Evolutionary conservation across 2,888 invertebrate species (phyloP), one percentile per base, ranked within the genome.

Genomic region (Cotesia congregata): DNA sequence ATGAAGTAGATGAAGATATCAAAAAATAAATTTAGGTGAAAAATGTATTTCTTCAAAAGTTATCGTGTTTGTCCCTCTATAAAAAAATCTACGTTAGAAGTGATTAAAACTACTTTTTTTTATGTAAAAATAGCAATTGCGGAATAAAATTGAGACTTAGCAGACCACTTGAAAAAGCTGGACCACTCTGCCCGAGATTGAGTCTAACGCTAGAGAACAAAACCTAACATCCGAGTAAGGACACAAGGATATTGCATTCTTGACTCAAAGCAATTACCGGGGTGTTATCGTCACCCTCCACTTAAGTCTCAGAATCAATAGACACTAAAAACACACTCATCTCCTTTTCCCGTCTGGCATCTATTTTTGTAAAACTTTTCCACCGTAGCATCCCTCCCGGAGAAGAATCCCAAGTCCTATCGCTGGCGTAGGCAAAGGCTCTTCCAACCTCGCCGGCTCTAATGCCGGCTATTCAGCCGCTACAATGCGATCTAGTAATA

Each of bases 401-500:
- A 30, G 30, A 30, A 30, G 30, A 30, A 30, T 30, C 3, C 3
- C 30, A 30, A 30, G 30, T 30, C 30, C 30, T 30, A 30, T 30
- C 30, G 30, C 30, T 30, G 30, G 30, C 30, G 30, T 30, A 30
- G 30, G 30, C 30, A 30, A 30, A 30, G 30, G 30, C 30, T 30
- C 30, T 3, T 83, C 84, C 85, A 86, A 87, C 84, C 85, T 86
- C 86, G 86, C 87, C 86, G 85, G 82, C 83, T 86, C 87, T 88
- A 88, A 88, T 88, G 86, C 87, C 82, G 83, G 83, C 87, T 88
- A 88, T 88, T 88, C 88, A 88, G 84, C 84, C 84, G 77, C 86
- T 85, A 88, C 88, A 88, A 88, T 88, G 87, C 85, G 86, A 30
- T 30, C 86, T 86, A 85, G 87, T 88, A 88, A 88, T 88, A 87